Percentiles rank a stretch among this genome's conserved stretches.
These are phyloP conservation scores for Tiliacea citrago DNA, from an alignment of 2,888 invertebrate species.

Conservation along the genomic window DNA sequence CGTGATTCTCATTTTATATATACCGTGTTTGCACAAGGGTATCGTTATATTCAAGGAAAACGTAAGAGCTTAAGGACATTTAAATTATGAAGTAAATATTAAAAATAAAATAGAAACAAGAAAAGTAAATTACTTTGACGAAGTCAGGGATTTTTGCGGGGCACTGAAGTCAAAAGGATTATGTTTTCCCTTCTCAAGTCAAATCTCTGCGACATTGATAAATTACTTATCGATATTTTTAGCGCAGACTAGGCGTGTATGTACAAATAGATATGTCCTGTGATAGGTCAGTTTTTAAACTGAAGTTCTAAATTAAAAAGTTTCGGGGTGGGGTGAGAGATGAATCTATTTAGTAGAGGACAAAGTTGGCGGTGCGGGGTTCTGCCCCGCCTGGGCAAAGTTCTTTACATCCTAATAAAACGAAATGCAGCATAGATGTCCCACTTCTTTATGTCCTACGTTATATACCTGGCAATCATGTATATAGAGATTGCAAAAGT, in stretches of 20 bases:
- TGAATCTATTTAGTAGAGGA: conserved; percentile 71
- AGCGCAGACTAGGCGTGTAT: conserved; percentile 13
- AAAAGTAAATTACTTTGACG: conserved; percentile 39
- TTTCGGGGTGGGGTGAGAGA: conserved; percentile 66
- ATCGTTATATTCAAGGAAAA: conserved; percentile 21
- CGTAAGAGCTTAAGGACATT: conserved; percentile 11
- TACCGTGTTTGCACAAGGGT: conserved; percentile 32
- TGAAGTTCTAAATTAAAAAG: conserved; percentile 73
- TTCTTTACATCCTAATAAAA: conserved; percentile 58
- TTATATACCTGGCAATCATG: conserved; percentile 12
- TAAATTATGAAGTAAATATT: conserved; percentile 39
- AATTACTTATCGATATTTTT: conserved; percentile 53
- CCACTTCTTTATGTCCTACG: conserved; percentile 47
- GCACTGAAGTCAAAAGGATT: conserved; percentile 53
- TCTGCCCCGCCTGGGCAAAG: conserved; percentile 54
- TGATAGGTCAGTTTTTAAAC: conserved; percentile 31
- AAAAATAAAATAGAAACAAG: conserved; percentile 42
- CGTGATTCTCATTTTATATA: conserved; percentile 28
- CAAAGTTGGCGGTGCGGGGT: conserved; percentile 68
- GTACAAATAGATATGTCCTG: neutral
- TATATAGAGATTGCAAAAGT: conserved; percentile 11
- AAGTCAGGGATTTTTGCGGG: conserved; percentile 27
- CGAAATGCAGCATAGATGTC: conserved; percentile 54
- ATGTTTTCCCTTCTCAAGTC: conserved; percentile 47
- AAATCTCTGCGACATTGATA: conserved; percentile 53